Evolutionary conservation across 2,113 vertebrate genomes (phyloP), one percentile per base, ranked within the genome.

Genomic region (Mustela lutreola): DNA sequence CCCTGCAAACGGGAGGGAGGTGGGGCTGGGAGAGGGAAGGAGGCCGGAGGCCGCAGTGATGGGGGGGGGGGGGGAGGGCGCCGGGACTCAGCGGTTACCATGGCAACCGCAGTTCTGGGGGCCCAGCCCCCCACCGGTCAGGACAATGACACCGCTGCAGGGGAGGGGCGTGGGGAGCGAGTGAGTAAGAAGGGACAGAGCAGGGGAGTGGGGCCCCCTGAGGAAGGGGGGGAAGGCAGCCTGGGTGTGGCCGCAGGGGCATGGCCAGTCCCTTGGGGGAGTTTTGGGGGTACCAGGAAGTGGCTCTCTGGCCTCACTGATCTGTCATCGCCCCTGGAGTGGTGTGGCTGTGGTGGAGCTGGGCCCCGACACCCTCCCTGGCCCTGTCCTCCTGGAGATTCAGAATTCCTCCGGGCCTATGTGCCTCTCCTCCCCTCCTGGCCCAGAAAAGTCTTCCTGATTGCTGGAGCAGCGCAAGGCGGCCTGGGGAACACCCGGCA

Each of bases 61-160:
- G 2, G 11, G 4, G 58, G 11, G 2, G 11, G 4, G 58, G 11
- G 2, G 11, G 4, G 3, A 42, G 5, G 7, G 9, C 1, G 33
- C 26, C 1, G 14, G 78, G 58, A 65, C 89, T 91, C 78, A 39
- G 81, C 11, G 19, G 91, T 93, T 95, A 91, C 97, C 75, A 94
- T 76, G 82, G 91, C 73, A 98, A 96, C 97, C 92, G 73, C 39
- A 4, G 80, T 71, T 96, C 92, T 95, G 80, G 36, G 58, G 18
- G 4, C 81, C n/a, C 73, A 10, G 21, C 39, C 33, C 75, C 85
- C 9, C 58, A 78, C 70, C 12, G 12, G 1, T 94, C 75, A 84
- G 96, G 92, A 95, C 91, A 97, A 56, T 95, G 87, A 82, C 63
- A 91, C 62, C 93, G 67, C 88, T 83, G 71, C 87, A 50, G 63